Evolutionary conservation across 1,140 invertebrate species (phyloP).

Genomic region (Venustaconcha ellipsiformis): DNA sequence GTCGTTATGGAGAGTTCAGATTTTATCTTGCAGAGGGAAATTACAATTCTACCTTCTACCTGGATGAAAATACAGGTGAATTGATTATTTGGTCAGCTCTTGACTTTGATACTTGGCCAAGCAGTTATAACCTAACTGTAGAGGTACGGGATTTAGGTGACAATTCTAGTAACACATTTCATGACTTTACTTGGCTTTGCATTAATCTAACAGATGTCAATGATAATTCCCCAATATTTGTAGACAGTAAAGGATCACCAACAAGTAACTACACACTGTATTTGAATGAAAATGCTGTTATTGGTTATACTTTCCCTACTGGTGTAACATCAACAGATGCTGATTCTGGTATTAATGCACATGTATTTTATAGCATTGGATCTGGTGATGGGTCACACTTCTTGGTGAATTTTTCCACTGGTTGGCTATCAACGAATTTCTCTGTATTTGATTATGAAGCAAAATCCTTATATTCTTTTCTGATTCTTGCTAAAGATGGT

Average conservation of each 20-base stretch:
- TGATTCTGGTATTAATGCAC: slow-evolving; percentile 39
- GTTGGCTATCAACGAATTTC: slow-evolving; percentile 7
- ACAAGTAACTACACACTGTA: no score
- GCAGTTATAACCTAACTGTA: slow-evolving; percentile 28
- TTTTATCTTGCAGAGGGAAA: slow-evolving; percentile 39
- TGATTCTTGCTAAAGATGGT: slow-evolving; percentile 27
- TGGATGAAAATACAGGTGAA: slow-evolving; percentile 34
- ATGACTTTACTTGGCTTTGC: slow-evolving; percentile 34
- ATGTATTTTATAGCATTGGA: slow-evolving; percentile 24
- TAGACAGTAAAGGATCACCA: no score
- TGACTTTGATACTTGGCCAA: slow-evolving; percentile 43
- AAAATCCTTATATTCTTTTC: slow-evolving; percentile 20
- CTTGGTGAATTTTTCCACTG: slow-evolving; percentile 24
- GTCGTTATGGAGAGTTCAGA: slow-evolving; percentile 34
- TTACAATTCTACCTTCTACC: slow-evolving; percentile 24
- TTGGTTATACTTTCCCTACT: no score
- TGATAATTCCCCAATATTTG: slow-evolving; percentile 71
- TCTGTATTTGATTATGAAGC: slow-evolving; percentile 29
- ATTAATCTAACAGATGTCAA: slow-evolving; percentile 80
- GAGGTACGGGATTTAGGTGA: slow-evolving; percentile 31
- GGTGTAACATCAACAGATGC: not conserved
- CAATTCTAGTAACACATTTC: slow-evolving; percentile 22
- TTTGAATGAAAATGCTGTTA: no score
- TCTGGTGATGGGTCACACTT: slow-evolving; percentile 26
- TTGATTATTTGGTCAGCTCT: slow-evolving; percentile 35